Evolutionary conservation across 2,797 vertebrate species (phyloP).

Genomic region (Trachurus trachurus): DNA sequence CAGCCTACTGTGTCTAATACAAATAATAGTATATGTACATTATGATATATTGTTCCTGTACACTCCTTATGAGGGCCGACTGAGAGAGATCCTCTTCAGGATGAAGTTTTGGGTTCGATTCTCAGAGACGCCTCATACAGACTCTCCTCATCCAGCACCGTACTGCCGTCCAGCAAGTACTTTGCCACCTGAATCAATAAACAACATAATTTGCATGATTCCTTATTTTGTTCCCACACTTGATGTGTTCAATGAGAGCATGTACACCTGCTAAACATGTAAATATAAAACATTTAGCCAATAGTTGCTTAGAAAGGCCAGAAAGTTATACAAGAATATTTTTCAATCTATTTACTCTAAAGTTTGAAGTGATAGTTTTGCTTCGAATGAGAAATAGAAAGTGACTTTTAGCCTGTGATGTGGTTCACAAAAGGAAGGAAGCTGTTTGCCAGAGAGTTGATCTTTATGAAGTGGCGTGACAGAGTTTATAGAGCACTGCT

Average conservation of each 20-base stretch:
- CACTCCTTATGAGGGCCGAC: constrained; percentile 40
- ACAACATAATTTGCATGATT: background rate
- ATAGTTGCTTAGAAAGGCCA: background rate
- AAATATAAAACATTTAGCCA: background rate
- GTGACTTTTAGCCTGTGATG: too few relatives aligned
- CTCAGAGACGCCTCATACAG: constrained; percentile 96
- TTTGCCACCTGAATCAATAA: constrained; percentile 88
- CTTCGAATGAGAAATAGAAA: background rate
- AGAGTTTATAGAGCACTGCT: background rate
- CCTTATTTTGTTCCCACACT: background rate
- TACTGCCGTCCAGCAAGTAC: constrained; percentile 92
- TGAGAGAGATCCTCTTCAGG: constrained; percentile 83
- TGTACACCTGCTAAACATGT: background rate
- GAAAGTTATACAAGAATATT: too few relatives aligned
- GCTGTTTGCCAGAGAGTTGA: background rate
- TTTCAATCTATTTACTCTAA: background rate
- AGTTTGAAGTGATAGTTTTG: background rate
- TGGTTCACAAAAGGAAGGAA: background rate
- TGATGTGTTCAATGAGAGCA: background rate
- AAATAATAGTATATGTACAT: constrained; percentile 88
- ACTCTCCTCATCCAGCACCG: constrained; percentile 93
- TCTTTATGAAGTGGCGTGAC: background rate
- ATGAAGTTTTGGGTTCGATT: constrained; percentile 94
- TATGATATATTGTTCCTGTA: constrained; percentile 71
- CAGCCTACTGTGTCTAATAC: constrained; percentile 82